Evolutionary conservation across 1,140 invertebrate species (phyloP).

Genomic region (Drosophila arizonae): DNA sequence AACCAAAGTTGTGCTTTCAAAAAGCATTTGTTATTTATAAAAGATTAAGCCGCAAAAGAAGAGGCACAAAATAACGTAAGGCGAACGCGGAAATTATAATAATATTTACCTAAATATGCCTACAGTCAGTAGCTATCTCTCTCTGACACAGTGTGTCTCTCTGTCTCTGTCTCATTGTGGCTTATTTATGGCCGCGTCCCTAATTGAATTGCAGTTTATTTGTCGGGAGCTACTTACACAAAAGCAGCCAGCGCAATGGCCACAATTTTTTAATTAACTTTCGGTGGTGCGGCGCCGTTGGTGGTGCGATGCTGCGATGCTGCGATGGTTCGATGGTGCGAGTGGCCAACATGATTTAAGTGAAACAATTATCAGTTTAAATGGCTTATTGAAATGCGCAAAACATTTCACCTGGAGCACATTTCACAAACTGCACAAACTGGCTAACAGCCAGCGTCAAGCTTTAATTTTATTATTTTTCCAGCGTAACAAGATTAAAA

Average conservation of each 20-base stretch:
- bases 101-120: slow-evolving; percentile 78
- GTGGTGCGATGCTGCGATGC: not conserved
- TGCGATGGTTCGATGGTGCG: not conserved
- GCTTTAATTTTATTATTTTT: slow-evolving; percentile 79
- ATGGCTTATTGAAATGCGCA: slow-evolving; percentile 76
- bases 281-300: slow-evolving; percentile 41
- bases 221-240: slow-evolving; percentile 65
- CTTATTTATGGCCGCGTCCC: slow-evolving; percentile 71
- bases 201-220: slow-evolving; percentile 81
- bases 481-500: slow-evolving; percentile 74
- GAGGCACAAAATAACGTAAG: slow-evolving; percentile 28
- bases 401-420: slow-evolving; percentile 57
- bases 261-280: slow-evolving; percentile 81
- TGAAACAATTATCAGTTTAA: slow-evolving; percentile 79
- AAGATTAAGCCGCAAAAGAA: slow-evolving; percentile 75
- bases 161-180: slow-evolving; percentile 24
- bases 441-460: slow-evolving; percentile 40
- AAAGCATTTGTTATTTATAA: slow-evolving; percentile 74
- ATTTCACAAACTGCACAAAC: slow-evolving; percentile 20
- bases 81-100: slow-evolving; percentile 64
- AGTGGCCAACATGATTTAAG: slow-evolving; percentile 67
- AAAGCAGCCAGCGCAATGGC: slow-evolving; percentile 57
- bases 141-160: not conserved
- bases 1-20: slow-evolving; percentile 31
- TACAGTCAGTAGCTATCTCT: slow-evolving; percentile 18